Percentiles rank a stretch among this genome's conserved stretches.
Evolutionary conservation across 2,888 invertebrate species (phyloP).

Genomic region (Anthophora plumipes): DNA sequence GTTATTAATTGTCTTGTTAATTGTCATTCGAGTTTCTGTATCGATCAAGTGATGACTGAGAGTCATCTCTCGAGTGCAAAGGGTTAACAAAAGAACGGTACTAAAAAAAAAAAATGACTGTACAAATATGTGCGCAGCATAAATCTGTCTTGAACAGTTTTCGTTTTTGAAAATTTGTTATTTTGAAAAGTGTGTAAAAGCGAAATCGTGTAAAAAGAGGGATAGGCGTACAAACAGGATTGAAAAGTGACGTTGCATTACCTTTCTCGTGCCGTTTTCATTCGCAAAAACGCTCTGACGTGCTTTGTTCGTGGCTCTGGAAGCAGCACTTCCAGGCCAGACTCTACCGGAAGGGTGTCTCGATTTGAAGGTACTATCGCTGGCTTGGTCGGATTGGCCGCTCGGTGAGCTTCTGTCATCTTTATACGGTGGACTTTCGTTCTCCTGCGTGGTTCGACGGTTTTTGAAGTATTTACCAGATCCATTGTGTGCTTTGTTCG

Average conservation of each 20-base stretch:
- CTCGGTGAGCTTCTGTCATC: constrained; percentile 94
- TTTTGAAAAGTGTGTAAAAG: no score
- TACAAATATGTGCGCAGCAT: no score
- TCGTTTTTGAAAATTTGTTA: no score
- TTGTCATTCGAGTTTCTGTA: no score
- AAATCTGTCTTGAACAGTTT: no score
- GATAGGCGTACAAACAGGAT: no score
- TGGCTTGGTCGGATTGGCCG: constrained; percentile 92
- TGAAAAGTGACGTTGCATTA: constrained; percentile 33
- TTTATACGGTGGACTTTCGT: constrained; percentile 77
- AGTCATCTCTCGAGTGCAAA: no score
- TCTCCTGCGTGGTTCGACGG: constrained; percentile 70
- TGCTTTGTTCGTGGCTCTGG: constrained; percentile 76
- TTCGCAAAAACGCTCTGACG: constrained; percentile 80
- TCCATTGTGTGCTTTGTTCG: constrained; percentile 72
- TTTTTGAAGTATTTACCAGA: constrained; percentile 78
- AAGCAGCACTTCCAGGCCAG: constrained; percentile 79
- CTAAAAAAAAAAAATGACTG: no score
- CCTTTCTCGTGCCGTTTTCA: constrained; percentile 79
- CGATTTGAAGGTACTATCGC: constrained; percentile 81
- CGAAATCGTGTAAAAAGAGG: no score
- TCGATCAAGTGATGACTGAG: no score
- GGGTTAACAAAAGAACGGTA: no score
- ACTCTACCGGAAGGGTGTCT: constrained; percentile 78
- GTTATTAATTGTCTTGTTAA: no score